phyloP scores from a whole-genome alignment of 2,888 invertebrate species.

The Patella ulyssiponensis region DNA sequence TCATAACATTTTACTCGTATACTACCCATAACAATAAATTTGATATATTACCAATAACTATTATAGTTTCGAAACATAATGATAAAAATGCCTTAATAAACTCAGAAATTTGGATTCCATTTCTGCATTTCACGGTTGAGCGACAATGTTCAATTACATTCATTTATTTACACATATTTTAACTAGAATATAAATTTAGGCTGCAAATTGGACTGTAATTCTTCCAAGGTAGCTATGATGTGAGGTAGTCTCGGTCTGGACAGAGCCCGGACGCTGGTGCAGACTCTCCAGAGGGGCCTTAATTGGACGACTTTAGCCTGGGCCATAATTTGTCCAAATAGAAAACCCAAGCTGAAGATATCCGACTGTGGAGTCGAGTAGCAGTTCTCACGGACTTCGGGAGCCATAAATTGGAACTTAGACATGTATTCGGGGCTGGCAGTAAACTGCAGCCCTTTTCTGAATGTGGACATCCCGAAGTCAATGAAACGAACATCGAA shows the following conservation, averaged over 20 bases:
- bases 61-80: no score
- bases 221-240: background rate
- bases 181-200: no score
- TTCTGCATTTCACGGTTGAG: no score
- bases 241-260: background rate
- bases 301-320: background rate
- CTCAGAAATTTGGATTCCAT: no score
- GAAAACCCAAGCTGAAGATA: slow-evolving; percentile 38
- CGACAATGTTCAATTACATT: no score
- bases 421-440: slow-evolving; percentile 34
- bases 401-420: slow-evolving; percentile 38
- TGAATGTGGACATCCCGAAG: slow-evolving; percentile 40
- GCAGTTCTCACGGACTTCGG: slow-evolving; percentile 34
- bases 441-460: slow-evolving; percentile 37
- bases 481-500: slow-evolving; percentile 35
- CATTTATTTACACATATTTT: no score
- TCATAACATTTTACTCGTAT: no score
- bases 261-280: background rate
- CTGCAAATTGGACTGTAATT: no score
- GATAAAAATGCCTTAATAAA: no score
- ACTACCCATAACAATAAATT: no score
- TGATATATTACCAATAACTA: no score
- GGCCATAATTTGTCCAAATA: slow-evolving; percentile 22
- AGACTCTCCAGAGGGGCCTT: background rate
- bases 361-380: slow-evolving; percentile 32